Conservation (phyloP, 2,113 vertebrate species). For the Coptodon bakossiorum region DNA sequence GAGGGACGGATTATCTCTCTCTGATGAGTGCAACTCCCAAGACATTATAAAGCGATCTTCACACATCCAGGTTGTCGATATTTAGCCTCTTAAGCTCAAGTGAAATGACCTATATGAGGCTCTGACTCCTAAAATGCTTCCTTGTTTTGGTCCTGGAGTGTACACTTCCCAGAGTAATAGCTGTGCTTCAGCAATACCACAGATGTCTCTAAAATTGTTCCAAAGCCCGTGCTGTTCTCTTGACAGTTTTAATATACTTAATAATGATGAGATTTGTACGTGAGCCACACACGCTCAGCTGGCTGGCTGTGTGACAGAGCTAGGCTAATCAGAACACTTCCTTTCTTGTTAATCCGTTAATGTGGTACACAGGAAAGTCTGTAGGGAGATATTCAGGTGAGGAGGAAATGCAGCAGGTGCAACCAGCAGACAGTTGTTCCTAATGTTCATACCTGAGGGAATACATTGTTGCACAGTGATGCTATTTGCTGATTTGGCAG, state of each 20-base stretch:
- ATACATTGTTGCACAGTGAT: not conserved
- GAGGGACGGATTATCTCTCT: conserved; percentile 62
- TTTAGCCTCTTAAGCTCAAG: not conserved
- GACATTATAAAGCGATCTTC: conserved; percentile 34
- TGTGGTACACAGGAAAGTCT: conserved; percentile 23
- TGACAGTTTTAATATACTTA: conserved; percentile 29
- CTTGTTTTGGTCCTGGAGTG: not conserved
- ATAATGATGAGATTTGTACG: conserved; percentile 35
- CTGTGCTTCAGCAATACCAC: not conserved
- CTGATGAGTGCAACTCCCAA: conserved; percentile 36
- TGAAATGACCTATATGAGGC: not conserved
- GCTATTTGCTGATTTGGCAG: not conserved
- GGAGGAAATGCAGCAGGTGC: conserved; percentile 2
- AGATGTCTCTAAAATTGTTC: conserved; percentile 2
- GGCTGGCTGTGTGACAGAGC: conserved; percentile 9
- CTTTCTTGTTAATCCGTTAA: conserved; percentile 46
- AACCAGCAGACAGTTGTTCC: not conserved
- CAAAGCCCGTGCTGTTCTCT: not conserved
- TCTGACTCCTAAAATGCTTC: accelerated
- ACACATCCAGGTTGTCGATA: conserved; percentile 13
- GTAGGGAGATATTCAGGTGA: conserved; percentile 16
- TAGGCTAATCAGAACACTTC: conserved; percentile 43
- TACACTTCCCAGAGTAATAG: not conserved
- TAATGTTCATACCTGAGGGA: not conserved
- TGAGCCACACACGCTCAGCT: conserved; percentile 19